phyloP scores from a whole-genome alignment of 1,140 invertebrate genomes.

The Brachionus manjavacas region DNA sequence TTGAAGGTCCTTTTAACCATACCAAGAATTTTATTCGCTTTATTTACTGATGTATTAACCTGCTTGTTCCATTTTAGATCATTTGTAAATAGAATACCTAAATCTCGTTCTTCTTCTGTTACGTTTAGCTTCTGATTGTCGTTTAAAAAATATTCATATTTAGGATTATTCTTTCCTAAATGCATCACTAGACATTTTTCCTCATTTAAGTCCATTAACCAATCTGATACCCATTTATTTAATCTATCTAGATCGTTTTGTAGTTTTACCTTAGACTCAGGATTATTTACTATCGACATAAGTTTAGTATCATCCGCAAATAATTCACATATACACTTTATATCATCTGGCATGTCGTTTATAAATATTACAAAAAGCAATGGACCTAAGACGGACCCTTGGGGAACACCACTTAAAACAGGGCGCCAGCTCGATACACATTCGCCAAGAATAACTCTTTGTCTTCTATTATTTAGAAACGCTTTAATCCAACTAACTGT shows the following conservation, averaged over 20 bases:
- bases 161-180: not conserved
- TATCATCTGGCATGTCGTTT: not conserved
- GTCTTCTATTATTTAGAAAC: not conserved
- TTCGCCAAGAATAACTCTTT: not conserved
- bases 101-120: not conserved
- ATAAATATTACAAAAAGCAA: not conserved
- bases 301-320: not conserved
- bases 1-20: not conserved
- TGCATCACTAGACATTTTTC: not conserved
- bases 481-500: not conserved
- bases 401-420: not conserved
- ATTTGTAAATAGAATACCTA: not conserved
- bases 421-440: not conserved
- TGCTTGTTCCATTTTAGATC: not conserved
- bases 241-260: too few species aligned
- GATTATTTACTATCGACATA: not conserved
- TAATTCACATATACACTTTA: not conserved
- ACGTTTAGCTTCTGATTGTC: too few species aligned
- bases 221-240: not conserved
- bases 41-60: not conserved
- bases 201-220: not conserved
- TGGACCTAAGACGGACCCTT: not conserved
- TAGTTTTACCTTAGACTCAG: not conserved
- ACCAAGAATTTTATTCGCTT: not conserved
- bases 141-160: too few species aligned